Evolutionary conservation across 2,797 vertebrate genomes (phyloP), one percentile per base, ranked within the genome.

Genomic region (Chromis chromis): DNA sequence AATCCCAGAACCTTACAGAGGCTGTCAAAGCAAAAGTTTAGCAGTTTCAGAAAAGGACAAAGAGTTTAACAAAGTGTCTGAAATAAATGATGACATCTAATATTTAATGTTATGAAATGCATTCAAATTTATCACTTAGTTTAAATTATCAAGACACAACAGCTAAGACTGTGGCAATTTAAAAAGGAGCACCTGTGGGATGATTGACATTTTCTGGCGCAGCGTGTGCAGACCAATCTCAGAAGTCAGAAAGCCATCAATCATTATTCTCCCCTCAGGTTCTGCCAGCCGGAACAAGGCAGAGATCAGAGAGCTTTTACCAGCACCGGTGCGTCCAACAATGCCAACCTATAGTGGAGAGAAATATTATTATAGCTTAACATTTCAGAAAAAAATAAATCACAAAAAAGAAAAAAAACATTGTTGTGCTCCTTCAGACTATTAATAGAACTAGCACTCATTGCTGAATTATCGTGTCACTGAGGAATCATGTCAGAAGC

Each of bases 121-220:
- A 49, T 54, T 54, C 9, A 46, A 44, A 70, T 36, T 4, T 49
- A 60, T 2, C 48, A 50, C 64, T 22, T 17, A 65, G 21, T 62
- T 74, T 48, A n/a, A 65, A 60, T 48, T 55, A 56, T 14, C 19
- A 70, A 53, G 50, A 46, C 49, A 69, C 14, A 76, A 57, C 3
- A 76, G 54, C 11, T 24, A 9, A 55, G 50, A 49, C n/a, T 36
- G 24, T 58, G n/a, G 21, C 6, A 46, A 48, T 60, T 49, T 54
- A 19, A 76, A 67, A 31, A 4, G 1, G 33, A 36, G 19, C 50
- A 93, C 97, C 97, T 99, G 95, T 62, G 98, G 98, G 88, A 99
- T 99, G 94, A 99, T 98, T 17, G 97, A 98, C 94, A 99, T 98
- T 93, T 96, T 97, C 92, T 96, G 96, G 74, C 98, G 93, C 79